Conservation (phyloP, 2,113 vertebrate species). For the Microcebus tavaratra region DNA sequence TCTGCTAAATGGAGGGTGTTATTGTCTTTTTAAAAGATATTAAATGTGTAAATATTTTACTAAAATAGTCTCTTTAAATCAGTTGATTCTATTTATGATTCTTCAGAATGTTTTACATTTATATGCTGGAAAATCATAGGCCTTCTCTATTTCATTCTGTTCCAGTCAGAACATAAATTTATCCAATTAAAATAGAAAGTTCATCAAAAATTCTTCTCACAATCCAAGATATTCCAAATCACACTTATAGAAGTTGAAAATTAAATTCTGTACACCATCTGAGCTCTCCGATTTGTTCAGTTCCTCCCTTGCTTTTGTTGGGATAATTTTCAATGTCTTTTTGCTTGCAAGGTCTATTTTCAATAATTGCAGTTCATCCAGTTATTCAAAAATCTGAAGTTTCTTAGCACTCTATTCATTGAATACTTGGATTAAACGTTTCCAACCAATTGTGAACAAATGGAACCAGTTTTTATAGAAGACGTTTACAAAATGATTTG, state of each 20-base stretch:
- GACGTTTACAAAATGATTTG: not conserved
- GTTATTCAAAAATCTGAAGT: not conserved
- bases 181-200: slow-evolving; percentile 54
- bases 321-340: not conserved
- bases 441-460: not conserved
- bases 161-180: slow-evolving; percentile 44
- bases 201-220: slow-evolving; percentile 58
- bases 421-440: not conserved
- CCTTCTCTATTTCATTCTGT: slow-evolving; percentile 42
- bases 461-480: not conserved
- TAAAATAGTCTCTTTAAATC: not conserved
- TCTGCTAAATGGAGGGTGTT: not conserved
- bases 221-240: slow-evolving; percentile 42
- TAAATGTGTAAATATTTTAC: not conserved
- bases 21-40: not conserved
- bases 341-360: not conserved
- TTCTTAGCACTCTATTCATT: not conserved
- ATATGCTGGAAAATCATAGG: slow-evolving; percentile 6
- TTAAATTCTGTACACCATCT: not conserved
- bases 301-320: not conserved
- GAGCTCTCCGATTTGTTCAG: not conserved
- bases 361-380: not conserved
- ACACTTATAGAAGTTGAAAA: not conserved
- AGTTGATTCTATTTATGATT: slow-evolving; percentile 20
- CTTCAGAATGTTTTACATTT: slow-evolving; percentile 1